phyloP scores from a whole-genome alignment of 2,888 invertebrate species.

The Scaptomyza cyrtandrae region DNA sequence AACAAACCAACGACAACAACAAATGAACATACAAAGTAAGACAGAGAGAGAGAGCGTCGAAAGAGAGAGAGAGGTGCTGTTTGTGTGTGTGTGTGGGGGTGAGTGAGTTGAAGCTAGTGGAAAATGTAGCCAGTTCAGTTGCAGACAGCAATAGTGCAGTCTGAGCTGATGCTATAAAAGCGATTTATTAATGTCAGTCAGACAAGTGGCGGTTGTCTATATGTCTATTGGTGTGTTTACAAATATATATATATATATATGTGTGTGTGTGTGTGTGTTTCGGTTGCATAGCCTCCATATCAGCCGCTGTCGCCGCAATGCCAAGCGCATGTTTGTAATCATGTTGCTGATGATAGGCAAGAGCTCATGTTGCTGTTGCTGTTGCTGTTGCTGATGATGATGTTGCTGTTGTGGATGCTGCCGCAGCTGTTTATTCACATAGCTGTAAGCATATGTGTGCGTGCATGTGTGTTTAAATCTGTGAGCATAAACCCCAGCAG shows the following conservation, averaged over 20 bases:
- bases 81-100: neutral
- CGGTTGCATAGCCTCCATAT: slow-evolving; percentile 38
- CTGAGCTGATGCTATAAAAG: slow-evolving; percentile 70
- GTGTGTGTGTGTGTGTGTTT: slow-evolving; percentile 12
- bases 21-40: slow-evolving; percentile 10
- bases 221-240: neutral
- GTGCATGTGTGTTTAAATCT: slow-evolving; percentile 22
- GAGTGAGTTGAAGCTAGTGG: slow-evolving; percentile 3
- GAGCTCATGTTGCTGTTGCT: slow-evolving; percentile 65
- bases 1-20: slow-evolving; percentile 47
- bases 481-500: slow-evolving; percentile 20
- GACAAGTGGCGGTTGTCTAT: slow-evolving; percentile 64
- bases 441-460: slow-evolving; percentile 11
- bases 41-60: neutral
- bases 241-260: slow-evolving; percentile 2
- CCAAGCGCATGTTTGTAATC: slow-evolving; percentile 69
- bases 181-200: slow-evolving; percentile 79
- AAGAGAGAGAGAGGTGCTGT: slow-evolving; percentile 13
- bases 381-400: slow-evolving; percentile 25
- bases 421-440: slow-evolving; percentile 52
- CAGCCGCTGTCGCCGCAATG: slow-evolving; percentile 36
- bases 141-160: slow-evolving; percentile 36
- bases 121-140: slow-evolving; percentile 47
- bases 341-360: slow-evolving; percentile 63
- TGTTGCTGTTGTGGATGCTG: slow-evolving; percentile 31